Evolutionary conservation across 2,888 invertebrate genomes (phyloP).

Genomic region (Andrena dorsata): DNA sequence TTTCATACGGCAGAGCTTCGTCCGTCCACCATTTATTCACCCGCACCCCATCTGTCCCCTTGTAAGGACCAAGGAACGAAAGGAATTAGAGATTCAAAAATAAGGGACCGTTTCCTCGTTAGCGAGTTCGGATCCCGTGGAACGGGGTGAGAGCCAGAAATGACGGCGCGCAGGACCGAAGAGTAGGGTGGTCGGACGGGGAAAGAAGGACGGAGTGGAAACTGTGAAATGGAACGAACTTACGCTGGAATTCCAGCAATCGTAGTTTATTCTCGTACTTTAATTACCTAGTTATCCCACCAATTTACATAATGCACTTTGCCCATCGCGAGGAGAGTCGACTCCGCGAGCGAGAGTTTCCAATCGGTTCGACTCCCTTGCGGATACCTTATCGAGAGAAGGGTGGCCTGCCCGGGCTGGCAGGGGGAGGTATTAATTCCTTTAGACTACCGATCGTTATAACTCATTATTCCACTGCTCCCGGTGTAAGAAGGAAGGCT

Average conservation of each 20-base stretch:
- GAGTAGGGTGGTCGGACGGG: not conserved
- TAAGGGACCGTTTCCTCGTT: slow-evolving; percentile 68
- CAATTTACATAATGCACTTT: slow-evolving; percentile 74
- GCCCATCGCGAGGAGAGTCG: slow-evolving; percentile 54
- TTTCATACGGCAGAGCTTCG: slow-evolving; percentile 48
- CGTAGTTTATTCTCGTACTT: slow-evolving; percentile 75
- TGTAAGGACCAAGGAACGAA: slow-evolving; percentile 27
- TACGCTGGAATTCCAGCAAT: slow-evolving; percentile 68
- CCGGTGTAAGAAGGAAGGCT: slow-evolving; percentile 21
- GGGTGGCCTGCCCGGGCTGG: slow-evolving; percentile 37
- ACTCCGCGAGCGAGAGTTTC: slow-evolving; percentile 66
- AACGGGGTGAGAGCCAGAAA: slow-evolving; percentile 8
- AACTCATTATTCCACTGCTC: slow-evolving; percentile 69
- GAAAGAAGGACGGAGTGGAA: slow-evolving; percentile 22
- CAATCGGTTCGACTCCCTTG: slow-evolving; percentile 66
- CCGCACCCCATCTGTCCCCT: slow-evolving; percentile 3
- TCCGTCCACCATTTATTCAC: slow-evolving; percentile 47
- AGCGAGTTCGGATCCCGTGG: slow-evolving; percentile 57
- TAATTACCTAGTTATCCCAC: slow-evolving; percentile 75
- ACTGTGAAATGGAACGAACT: slow-evolving; percentile 70
- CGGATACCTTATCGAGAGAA: slow-evolving; percentile 65
- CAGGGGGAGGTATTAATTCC: slow-evolving; percentile 72
- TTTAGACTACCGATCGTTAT: slow-evolving; percentile 71
- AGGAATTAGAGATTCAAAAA: slow-evolving; percentile 73
- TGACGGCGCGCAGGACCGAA: not conserved